These are phyloP conservation scores for Lynx canadensis DNA, from an alignment of 2,113 vertebrate genomes.

Conservation along the genomic window DNA sequence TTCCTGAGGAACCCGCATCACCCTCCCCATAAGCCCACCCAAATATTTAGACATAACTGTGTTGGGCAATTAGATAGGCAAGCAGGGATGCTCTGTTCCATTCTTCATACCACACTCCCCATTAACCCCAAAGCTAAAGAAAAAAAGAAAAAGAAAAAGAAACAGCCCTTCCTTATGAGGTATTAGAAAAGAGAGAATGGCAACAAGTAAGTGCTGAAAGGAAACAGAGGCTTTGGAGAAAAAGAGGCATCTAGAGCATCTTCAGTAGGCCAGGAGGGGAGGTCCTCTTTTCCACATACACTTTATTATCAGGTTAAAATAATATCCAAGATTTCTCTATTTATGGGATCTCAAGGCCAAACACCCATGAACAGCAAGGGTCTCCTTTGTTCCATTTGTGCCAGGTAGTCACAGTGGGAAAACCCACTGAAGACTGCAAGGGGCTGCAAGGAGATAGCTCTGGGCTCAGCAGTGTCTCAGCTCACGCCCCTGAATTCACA, in stretches of 20 bases:
- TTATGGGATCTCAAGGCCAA: background rate
- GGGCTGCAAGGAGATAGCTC: background rate
- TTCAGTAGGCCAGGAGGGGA: fast-evolving
- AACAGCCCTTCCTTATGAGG: background rate
- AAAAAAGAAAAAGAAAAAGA: background rate
- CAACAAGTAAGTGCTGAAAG: background rate
- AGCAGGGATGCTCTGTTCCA: background rate
- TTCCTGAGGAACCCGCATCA: background rate
- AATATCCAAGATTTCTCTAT: background rate
- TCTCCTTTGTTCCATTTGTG: too few relatives aligned
- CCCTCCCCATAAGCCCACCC: background rate
- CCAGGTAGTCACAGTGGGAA: background rate
- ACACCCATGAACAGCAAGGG: background rate
- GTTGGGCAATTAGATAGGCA: background rate
- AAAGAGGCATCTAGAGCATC: background rate
- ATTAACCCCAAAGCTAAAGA: background rate
- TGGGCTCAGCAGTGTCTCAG: background rate
- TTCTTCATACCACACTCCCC: background rate
- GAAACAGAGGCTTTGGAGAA: background rate
- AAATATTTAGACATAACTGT: background rate
- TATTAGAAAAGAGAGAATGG: background rate
- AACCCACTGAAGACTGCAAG: fast-evolving
- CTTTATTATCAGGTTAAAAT: background rate
- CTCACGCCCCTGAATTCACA: background rate
- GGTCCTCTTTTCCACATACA: background rate